These are phyloP conservation scores for Formica selysi DNA, from an alignment of 1,140 invertebrate genomes.

Conservation along the genomic window DNA sequence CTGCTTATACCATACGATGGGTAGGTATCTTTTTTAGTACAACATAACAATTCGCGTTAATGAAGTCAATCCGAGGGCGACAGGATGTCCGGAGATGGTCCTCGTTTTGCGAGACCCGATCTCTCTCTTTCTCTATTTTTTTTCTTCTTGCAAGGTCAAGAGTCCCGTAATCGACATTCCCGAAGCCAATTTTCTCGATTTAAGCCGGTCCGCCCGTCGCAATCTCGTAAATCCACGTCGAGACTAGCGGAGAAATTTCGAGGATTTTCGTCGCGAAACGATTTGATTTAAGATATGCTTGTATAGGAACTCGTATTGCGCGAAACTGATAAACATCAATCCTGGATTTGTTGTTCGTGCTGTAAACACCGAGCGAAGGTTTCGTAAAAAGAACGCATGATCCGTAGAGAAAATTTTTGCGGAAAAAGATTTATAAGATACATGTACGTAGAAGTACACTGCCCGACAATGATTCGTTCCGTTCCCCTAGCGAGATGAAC, in stretches of 20 bases:
- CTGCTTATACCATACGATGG: not conserved
- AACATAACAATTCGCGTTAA: constrained; percentile 19
- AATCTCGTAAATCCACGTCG: constrained; percentile 48
- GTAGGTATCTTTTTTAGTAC: not conserved
- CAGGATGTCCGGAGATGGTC: not conserved
- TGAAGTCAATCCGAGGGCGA: constrained; percentile 21
- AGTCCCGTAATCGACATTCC: constrained; percentile 48
- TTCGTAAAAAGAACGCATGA: not conserved
- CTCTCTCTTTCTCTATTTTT: constrained; percentile 12
- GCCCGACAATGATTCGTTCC: no score
- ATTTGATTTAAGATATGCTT: constrained; percentile 49
- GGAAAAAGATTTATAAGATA: not conserved
- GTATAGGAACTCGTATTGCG: constrained; percentile 16
- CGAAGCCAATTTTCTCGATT: constrained; percentile 59
- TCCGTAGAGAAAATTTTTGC: not conserved
- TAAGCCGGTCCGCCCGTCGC: constrained; percentile 34
- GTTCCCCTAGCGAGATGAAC: no score
- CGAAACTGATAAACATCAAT: constrained; percentile 34
- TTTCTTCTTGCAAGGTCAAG: constrained; percentile 20
- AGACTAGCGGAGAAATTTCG: constrained; percentile 32
- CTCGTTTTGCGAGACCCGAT: constrained; percentile 21
- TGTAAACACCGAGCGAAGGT: not conserved
- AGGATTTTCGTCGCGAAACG: constrained; percentile 45
- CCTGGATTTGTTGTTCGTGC: constrained; percentile 2
- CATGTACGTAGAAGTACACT: not conserved